Evolutionary conservation across 35 echinoderm and acorn worm species (phyloP), one percentile per base, ranked within the genome.

Genomic region (Lytechinus variegatus): DNA sequence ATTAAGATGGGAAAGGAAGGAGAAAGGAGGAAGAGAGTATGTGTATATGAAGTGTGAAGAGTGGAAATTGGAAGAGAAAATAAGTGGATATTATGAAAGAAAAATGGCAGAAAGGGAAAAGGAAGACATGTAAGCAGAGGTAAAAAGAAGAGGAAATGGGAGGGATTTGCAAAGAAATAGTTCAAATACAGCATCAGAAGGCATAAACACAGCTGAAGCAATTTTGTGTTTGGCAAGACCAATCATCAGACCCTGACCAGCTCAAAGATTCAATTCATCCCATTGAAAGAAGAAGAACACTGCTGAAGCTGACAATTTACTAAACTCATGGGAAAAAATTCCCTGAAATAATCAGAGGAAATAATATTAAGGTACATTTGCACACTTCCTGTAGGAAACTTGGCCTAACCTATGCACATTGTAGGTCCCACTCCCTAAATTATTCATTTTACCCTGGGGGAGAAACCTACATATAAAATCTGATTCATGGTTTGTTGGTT

Each of bases 401-500:
- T 5, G 1, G 4, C n/a, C 19, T 24, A 24, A 79, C 66, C 66
- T 79, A 24, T 24, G n/a, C 33, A 44, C 33, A 44, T 44, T 79
- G 66, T 24, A 79, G 19, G 19, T n/a, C 14, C 66, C 66, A 24
- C 19, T 79, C 14, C 19, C 66, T 79, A 79, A 79, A 79, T 79
- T 79, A 79, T 79, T 79, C 66, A 19, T 24, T 19, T 16, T 24
- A 79, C 66, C 66, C 66, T 79, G 19, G 66, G 66, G 66, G 66
- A 24, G 4, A 79, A 79, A 79, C 66, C 66, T 24, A 79, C 66
- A 79, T 79, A 79, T 79, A 79, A 79, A 79, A 27, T 79, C 66
- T 79, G 12, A 79, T 79, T 79, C 66, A 79, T 79, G 66, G 66
- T n/a, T 79, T 79, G 66, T 79, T 79, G 66, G 66, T 79, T 79